Percentiles rank a stretch among this genome's conserved stretches.
phyloP scores from a whole-genome alignment of 2,113 vertebrate species.

The Etheostoma spectabile region DNA sequence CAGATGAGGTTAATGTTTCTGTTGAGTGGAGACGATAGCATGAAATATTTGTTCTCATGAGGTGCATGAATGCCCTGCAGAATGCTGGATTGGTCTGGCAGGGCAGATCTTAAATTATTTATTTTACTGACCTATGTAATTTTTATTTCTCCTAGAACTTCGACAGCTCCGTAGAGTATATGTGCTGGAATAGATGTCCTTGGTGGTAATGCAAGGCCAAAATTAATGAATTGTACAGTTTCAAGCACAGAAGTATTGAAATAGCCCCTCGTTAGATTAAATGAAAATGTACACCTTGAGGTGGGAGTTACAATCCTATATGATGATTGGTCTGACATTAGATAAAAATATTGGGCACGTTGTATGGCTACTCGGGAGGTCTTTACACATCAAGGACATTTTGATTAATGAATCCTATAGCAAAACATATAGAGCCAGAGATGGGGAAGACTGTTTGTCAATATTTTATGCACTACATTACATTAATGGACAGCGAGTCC shows the following conservation, averaged over 20 bases:
- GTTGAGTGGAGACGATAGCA: slow-evolving; percentile 52
- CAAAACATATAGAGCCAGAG: slow-evolving; percentile 62
- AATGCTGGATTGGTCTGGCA: slow-evolving; percentile 26
- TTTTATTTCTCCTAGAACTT: slow-evolving; percentile 57
- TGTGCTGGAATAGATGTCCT: slow-evolving; percentile 42
- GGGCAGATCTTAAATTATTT: slow-evolving; percentile 60
- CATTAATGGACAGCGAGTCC: slow-evolving; percentile 67
- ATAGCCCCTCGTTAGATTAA: slow-evolving; percentile 42
- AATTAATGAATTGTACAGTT: slow-evolving; percentile 55
- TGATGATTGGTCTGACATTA: slow-evolving; percentile 60
- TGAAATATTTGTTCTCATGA: slow-evolving; percentile 64
- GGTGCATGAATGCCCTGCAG: slow-evolving; percentile 49
- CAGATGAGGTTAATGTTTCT: slow-evolving; percentile 65
- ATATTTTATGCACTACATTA: slow-evolving; percentile 72
- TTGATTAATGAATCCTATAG: slow-evolving; percentile 73
- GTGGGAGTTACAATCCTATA: slow-evolving; percentile 29
- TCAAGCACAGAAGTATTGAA: slow-evolving; percentile 49
- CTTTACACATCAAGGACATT: slow-evolving; percentile 71
- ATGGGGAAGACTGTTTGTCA: slow-evolving; percentile 64
- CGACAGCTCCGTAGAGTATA: slow-evolving; percentile 35
- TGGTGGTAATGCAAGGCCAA: slow-evolving; percentile 61
- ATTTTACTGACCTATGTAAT: slow-evolving; percentile 56
- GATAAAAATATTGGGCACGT: slow-evolving; percentile 47
- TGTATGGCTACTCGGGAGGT: slow-evolving; percentile 31
- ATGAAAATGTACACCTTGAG: slow-evolving; percentile 45